Conservation (phyloP, 1,140 invertebrate species). For the Diprion similis region DNA sequence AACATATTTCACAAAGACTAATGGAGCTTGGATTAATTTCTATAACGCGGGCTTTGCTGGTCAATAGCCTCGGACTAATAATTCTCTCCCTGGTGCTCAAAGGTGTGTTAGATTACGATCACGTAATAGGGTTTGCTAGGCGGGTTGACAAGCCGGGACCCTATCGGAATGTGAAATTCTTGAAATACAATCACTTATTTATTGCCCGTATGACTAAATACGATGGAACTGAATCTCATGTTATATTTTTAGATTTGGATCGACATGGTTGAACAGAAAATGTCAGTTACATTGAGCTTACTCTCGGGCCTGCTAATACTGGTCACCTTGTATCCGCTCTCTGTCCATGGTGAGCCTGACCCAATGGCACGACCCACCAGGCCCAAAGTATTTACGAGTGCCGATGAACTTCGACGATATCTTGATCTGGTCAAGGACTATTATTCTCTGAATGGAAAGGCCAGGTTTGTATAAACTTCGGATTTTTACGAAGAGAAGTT, state of each 20-base stretch:
- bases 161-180: no score
- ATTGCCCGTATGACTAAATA: no score
- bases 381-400: constrained; percentile 60
- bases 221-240: background rate
- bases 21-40: no score
- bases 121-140: no score
- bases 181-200: no score
- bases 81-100: no score
- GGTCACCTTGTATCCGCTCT: background rate
- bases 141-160: no score
- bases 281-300: constrained; percentile 1
- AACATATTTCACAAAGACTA: no score
- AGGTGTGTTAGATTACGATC: no score
- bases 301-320: constrained; percentile 15
- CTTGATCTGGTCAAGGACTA: constrained; percentile 64
- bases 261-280: constrained; percentile 11
- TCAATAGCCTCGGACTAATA: no score
- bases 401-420: constrained; percentile 62
- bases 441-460: constrained; percentile 64
- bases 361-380: constrained; percentile 54
- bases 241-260: background rate
- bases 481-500: background rate
- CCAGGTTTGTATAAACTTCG: constrained; percentile 55
- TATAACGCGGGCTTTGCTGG: no score
- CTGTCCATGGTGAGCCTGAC: constrained; percentile 36